A percentile compares a stretch with the other conserved stretches of the same genome.
These are phyloP conservation scores for Lasioglossum malachurum DNA, from an alignment of 2,888 invertebrate genomes.

Conservation along the genomic window DNA sequence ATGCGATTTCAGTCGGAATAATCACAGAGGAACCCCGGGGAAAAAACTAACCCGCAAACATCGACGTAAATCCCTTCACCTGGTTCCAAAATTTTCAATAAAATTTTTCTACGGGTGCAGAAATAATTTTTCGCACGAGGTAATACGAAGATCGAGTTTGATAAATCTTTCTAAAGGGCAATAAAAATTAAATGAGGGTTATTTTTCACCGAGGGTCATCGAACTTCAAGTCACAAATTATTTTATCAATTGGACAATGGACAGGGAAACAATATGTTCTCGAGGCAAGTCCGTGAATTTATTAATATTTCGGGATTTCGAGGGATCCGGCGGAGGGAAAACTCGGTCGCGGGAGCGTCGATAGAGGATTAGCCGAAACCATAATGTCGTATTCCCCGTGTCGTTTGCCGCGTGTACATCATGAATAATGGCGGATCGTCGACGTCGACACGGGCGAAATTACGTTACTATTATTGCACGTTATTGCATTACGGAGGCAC, in stretches of 20 bases:
- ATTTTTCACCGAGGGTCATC: not conserved
- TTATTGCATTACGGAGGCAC: slow-evolving; percentile 76
- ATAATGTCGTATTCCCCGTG: slow-evolving; percentile 37
- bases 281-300: not conserved
- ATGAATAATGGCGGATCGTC: slow-evolving; percentile 66
- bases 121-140: not conserved
- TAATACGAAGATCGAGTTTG: too few species aligned
- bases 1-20: not conserved
- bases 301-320: not conserved
- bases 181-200: not conserved
- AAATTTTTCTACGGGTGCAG: not conserved
- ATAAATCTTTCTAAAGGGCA: not conserved
- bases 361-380: slow-evolving; percentile 30
- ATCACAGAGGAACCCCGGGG: not conserved
- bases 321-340: not conserved
- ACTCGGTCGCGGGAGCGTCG: not conserved
- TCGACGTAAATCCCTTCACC: not conserved
- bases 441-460: slow-evolving; percentile 60
- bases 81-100: not conserved
- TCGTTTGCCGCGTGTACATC: slow-evolving; percentile 25
- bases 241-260: not conserved
- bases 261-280: not conserved
- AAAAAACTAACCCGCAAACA: not conserved
- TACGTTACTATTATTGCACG: slow-evolving; percentile 79
- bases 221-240: not conserved